Base-by-base conservation (phyloP, 2,113 vertebrate species). In the Odontesthes bonariensis region DNA sequence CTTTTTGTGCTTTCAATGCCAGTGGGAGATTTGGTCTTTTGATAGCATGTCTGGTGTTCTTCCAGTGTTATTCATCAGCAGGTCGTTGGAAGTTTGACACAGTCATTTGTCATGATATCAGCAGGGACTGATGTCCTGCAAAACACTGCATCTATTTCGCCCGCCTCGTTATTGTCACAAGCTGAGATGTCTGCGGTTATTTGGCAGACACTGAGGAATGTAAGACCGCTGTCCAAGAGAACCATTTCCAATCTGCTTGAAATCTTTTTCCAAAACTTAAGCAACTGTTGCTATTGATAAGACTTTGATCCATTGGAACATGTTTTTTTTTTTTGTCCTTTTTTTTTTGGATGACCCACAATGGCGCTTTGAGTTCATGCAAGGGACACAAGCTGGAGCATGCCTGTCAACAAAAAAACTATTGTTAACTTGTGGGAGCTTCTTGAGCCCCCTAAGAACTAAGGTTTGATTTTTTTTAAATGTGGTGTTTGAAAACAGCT, bases 161-260 rank as follows among this genome's bases (percentile, higher is more conserved):
- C 66, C 13, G 53, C 20, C 44, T 80, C 57, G 53, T 86, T 85
- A 79, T 77, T 73, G 51, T 79, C 69, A 83, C 77, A 79, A 83
- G 52, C 73, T 22, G 32, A 67, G 70, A 55, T 54, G 59, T 73
- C 65, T 85, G 69, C 47, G 49, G 72, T 79, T 81, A 69, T 67
- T 87, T 86, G 54, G 82, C 66, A 88, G 81, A 75, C 31, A 12
- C 13, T 11, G 58, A 77, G 72, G 78, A 88, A 90, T 86, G 81
- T 72, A 31, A 49, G 22, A 59, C n/a, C 1, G 22, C 56, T 46
- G 33, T 79, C 80, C 76, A 84, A 83, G 52, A 64, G 17, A 77
- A 65, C 69, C 42, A 62, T 65, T 44, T 27, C 22, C 32, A 38
- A 47, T 70, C 68, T 49, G 35, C 35, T 66, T 11, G 4, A 73